Evolutionary conservation across 2,888 invertebrate species (phyloP).

Genomic region (Lingula anatina): DNA sequence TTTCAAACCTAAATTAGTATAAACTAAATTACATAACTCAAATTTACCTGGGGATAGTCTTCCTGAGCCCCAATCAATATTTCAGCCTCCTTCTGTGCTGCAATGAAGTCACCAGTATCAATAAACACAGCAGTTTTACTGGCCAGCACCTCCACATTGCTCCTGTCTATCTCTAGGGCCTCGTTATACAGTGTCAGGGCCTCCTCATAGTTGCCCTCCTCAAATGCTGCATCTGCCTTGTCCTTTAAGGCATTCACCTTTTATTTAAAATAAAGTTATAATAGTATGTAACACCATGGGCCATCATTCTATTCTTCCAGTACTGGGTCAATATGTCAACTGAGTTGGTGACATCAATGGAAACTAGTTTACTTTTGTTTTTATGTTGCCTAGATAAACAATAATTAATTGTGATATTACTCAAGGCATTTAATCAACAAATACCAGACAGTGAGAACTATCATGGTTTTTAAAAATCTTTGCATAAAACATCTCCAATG

Average conservation of each 20-base stretch:
- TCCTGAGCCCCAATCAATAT: conserved; percentile 6
- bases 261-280: no score
- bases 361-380: not conserved
- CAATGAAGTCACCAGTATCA: conserved; percentile 28
- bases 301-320: not conserved
- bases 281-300: not conserved
- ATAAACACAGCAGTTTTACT: conserved; percentile 33
- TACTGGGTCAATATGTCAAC: not conserved
- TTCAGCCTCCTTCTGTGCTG: conserved; percentile 35
- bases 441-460: no score
- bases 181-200: conserved; percentile 39
- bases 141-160: conserved; percentile 28
- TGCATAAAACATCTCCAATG: not conserved
- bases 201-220: conserved; percentile 22
- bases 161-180: conserved; percentile 44
- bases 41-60: conserved; percentile 5
- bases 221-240: conserved; percentile 31
- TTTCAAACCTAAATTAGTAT: no score
- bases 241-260: conserved; percentile 34
- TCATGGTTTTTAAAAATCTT: no score
- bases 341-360: not conserved
- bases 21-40: no score
- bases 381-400: not conserved
- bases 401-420: not conserved
- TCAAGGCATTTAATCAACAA: no score